Evolutionary conservation across 2,888 invertebrate genomes (phyloP).

Genomic region (Monochamus alternatus): DNA sequence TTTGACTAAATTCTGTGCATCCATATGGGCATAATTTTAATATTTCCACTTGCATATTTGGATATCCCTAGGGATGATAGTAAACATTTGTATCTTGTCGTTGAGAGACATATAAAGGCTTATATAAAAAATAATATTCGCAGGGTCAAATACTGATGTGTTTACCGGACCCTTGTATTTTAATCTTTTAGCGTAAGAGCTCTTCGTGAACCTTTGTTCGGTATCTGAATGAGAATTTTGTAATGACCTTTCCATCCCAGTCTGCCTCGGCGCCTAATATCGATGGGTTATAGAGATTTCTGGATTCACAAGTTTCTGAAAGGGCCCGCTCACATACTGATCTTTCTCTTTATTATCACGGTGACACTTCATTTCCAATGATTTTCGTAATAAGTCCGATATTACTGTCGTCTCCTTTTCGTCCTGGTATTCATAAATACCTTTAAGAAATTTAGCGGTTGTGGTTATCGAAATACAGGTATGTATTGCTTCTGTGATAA

Average conservation of each 20-base stretch:
- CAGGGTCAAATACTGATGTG: constrained; percentile 24
- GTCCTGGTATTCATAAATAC: constrained; percentile 10
- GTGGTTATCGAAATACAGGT: not conserved
- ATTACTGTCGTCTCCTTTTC: constrained; percentile 7
- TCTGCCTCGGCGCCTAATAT: constrained; percentile 52
- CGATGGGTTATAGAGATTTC: constrained; percentile 55
- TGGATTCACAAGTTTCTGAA: constrained; percentile 55
- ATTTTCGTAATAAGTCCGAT: constrained; percentile 26
- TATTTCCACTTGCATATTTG: no score
- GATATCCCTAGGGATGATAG: no score
- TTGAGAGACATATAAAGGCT: no score
- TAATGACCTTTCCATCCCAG: constrained; percentile 49
- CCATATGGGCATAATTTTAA: no score
- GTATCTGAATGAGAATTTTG: constrained; percentile 49
- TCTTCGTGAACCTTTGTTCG: constrained; percentile 23
- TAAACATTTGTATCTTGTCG: no score
- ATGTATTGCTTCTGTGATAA: no score
- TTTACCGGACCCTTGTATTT: constrained; percentile 38
- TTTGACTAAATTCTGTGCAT: no score
- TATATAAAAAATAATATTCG: no score
- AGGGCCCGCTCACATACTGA: constrained; percentile 54
- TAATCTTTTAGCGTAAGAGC: constrained; percentile 35
- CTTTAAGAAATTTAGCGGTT: constrained; percentile 4
- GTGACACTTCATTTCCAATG: constrained; percentile 55
- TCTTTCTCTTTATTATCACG: constrained; percentile 59